These are phyloP conservation scores for Chloroceryle inda DNA, from an alignment of 2,797 vertebrate genomes.

Conservation along the genomic window DNA sequence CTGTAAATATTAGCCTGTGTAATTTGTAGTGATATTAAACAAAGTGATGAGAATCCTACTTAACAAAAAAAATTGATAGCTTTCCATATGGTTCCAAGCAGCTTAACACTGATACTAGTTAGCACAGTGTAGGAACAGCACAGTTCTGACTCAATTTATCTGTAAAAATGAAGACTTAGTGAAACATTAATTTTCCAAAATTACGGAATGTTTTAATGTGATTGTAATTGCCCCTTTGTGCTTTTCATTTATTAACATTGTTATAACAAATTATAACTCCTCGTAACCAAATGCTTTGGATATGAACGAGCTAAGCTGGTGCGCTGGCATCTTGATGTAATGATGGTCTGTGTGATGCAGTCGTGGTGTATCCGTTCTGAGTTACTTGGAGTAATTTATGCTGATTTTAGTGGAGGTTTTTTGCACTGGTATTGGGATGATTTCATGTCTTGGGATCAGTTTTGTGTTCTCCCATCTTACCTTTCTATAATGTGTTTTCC, in stretches of 20 bases:
- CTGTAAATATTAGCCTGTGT: conserved; percentile 45
- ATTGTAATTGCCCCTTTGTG: conserved; percentile 70
- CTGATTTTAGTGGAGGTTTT: neutral
- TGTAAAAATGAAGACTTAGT: conserved; percentile 56
- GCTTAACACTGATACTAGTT: neutral
- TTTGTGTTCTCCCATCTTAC: neutral
- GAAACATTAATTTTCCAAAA: conserved; percentile 75
- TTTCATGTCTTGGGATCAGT: neutral
- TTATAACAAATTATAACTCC: conserved; percentile 52
- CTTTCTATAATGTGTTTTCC: neutral
- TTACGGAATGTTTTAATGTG: conserved; percentile 66
- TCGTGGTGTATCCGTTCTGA: neutral
- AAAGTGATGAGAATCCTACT: conserved; percentile 54
- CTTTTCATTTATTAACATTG: conserved; percentile 71
- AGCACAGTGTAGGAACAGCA: conserved; percentile 36
- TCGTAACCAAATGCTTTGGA: conserved; percentile 50
- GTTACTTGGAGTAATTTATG: neutral
- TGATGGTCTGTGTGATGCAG: neutral
- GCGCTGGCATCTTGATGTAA: conserved; percentile 34
- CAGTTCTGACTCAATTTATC: conserved; percentile 52
- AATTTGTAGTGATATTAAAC: conserved; percentile 60
- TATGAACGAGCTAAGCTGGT: conserved; percentile 24
- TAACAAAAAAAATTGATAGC: conserved; percentile 48
- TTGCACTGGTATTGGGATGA: neutral
- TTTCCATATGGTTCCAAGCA: conserved; percentile 57